Evolutionary conservation across 2,797 vertebrate species (phyloP).

Genomic region (Cossypha polioptera): DNA sequence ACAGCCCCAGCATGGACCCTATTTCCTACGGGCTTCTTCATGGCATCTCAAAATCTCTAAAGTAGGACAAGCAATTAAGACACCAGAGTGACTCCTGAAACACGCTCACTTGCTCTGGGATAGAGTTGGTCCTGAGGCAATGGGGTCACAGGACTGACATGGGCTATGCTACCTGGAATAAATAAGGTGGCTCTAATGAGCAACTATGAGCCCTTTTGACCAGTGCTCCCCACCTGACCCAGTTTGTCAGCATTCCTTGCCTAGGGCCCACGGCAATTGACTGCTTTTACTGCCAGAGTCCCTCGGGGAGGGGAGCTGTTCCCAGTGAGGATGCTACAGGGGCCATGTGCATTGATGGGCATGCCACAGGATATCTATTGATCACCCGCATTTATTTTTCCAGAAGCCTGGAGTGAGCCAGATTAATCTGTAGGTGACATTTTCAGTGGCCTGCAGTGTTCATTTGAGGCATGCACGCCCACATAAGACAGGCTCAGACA

Average conservation of each 20-base stretch:
- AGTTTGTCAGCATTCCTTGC: background rate
- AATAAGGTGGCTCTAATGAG: background rate
- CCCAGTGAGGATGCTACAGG: background rate
- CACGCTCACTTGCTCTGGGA: accelerated
- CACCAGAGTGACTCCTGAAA: background rate
- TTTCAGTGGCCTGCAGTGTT: background rate
- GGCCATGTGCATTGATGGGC: background rate
- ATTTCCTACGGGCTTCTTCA: background rate
- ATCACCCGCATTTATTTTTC: background rate
- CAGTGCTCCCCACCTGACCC: background rate
- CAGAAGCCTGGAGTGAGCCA: background rate
- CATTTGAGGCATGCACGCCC: background rate
- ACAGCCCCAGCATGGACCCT: background rate
- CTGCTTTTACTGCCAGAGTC: background rate
- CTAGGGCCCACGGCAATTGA: background rate
- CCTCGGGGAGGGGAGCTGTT: background rate
- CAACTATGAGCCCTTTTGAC: background rate
- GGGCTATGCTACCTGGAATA: background rate
- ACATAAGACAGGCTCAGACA: background rate
- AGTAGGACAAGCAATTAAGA: conserved; percentile 33
- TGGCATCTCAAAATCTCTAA: background rate
- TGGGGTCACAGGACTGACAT: accelerated
- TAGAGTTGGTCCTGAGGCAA: background rate
- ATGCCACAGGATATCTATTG: background rate
- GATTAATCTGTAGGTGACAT: conserved; percentile 7